Conservation (phyloP, 2,113 vertebrate genomes). For the Narcine bancroftii region DNA sequence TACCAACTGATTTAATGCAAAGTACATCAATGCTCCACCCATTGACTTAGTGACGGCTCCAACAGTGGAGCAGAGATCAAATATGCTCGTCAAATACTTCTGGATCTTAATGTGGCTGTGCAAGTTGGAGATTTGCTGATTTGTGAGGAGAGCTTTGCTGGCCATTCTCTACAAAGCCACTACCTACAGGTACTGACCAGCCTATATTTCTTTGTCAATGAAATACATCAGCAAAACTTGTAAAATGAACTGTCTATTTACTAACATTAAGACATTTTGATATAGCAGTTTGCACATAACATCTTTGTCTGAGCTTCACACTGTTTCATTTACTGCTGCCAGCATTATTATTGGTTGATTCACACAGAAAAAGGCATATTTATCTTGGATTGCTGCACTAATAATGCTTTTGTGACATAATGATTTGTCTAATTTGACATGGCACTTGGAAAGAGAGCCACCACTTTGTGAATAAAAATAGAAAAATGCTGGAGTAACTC, state of each 20-base stretch:
- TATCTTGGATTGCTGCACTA: constrained; percentile 2
- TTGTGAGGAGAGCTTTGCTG: too few relatives aligned
- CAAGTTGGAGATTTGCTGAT: too few relatives aligned
- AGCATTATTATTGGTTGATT: background rate
- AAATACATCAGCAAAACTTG: background rate
- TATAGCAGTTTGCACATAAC: background rate
- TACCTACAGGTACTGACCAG: too few relatives aligned
- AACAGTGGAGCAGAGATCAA: too few relatives aligned
- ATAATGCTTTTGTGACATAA: background rate
- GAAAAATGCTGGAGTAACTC: too few relatives aligned
- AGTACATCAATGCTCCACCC: too few relatives aligned
- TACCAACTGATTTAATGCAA: too few relatives aligned
- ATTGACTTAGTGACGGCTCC: too few relatives aligned
- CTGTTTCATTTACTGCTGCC: background rate
- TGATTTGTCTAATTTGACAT: constrained; percentile 22
- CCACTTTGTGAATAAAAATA: constrained; percentile 9
- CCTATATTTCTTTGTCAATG: background rate
- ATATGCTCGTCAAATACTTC: too few relatives aligned
- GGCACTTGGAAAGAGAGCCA: background rate
- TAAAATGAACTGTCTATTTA: background rate
- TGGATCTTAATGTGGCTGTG: too few relatives aligned
- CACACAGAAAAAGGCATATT: background rate
- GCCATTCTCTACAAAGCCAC: too few relatives aligned
- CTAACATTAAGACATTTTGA: background rate
- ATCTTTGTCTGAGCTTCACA: background rate